phyloP scores from a whole-genome alignment of 2,113 vertebrate genomes.

The Urocynchramus pylzowi region DNA sequence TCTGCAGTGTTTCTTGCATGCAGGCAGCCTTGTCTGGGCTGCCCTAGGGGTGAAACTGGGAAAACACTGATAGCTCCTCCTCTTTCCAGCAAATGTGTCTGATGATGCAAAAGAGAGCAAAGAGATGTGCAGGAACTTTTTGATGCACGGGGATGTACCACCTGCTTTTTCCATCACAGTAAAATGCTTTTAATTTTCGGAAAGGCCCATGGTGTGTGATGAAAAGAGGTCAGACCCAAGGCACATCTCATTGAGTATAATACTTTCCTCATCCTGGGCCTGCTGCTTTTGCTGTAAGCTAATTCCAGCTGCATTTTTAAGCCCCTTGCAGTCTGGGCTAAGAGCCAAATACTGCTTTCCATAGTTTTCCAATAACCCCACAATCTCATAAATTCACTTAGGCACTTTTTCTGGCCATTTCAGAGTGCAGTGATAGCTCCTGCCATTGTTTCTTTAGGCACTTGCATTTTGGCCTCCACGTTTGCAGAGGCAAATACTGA shows the following conservation, averaged over 20 bases:
- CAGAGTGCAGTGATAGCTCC: neutral
- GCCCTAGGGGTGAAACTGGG: accelerated
- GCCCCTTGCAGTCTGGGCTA: neutral
- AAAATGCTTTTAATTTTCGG: neutral
- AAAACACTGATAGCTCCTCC: neutral
- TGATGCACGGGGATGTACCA: neutral
- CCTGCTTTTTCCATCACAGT: neutral
- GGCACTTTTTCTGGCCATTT: neutral
- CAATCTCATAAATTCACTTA: neutral
- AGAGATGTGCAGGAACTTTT: neutral
- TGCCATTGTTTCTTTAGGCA: neutral
- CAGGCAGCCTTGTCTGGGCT: neutral
- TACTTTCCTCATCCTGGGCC: neutral
- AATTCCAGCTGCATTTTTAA: neutral
- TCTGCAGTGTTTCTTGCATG: neutral
- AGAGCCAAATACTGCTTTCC: neutral
- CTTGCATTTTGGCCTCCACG: neutral
- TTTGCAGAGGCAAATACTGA: neutral
- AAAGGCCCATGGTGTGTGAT: neutral
- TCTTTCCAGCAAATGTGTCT: neutral
- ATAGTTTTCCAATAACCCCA: neutral
- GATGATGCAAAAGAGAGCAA: neutral
- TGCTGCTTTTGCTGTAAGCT: neutral
- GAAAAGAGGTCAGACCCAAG: neutral
- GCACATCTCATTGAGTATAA: neutral